Evolutionary conservation across 1,140 invertebrate genomes (phyloP), one percentile per base, ranked within the genome.

Genomic region (Bombus soroeensis): DNA sequence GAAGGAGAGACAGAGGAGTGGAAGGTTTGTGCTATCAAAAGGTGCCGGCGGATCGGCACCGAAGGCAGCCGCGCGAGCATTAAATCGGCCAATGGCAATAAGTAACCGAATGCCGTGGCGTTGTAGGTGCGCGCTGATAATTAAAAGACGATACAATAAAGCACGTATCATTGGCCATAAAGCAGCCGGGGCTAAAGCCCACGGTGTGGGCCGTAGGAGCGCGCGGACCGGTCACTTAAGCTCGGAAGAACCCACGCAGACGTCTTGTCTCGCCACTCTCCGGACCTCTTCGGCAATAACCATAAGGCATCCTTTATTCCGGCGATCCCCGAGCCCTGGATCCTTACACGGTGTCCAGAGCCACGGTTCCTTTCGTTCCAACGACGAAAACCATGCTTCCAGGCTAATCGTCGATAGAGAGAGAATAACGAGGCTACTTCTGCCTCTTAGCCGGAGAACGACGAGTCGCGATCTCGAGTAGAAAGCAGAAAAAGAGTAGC

Each of bases 111-210:
- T 94, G 93, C 93, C 91, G 88, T 93, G 93, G 91, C 93, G 94
- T 94, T 95, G 94, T 95, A 94, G 94, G 94, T 95, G 94, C 93
- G 90, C 91, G 93, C 94, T 95, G 95, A 95, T 95, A 95, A 95
- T 95, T 95, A 95, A 95, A 95, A 95, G 94, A 93, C 94, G 94
- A 95, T 94, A 94, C 94, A 95, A 95, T 95, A 95, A 95, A 95
- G 90, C 93, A 95, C 93, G 92, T 95, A 95, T 95, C 95, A 93
- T 92, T 90, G 92, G 92, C 93, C 93, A 94, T 95, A 95, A 95
- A 95, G 93, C 94, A 95, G 87, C 78, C 34, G 68, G 77, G 64
- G 76, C 87, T 70, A 86, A 82, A 83, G 85, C 85, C 83, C 64
- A 83, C 87, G 91, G 90, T 93, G 92, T 92, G 91, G 92, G 92